Evolutionary conservation across 2,888 invertebrate species (phyloP), one percentile per base, ranked within the genome.

Genomic region (Idaea straminata): DNA sequence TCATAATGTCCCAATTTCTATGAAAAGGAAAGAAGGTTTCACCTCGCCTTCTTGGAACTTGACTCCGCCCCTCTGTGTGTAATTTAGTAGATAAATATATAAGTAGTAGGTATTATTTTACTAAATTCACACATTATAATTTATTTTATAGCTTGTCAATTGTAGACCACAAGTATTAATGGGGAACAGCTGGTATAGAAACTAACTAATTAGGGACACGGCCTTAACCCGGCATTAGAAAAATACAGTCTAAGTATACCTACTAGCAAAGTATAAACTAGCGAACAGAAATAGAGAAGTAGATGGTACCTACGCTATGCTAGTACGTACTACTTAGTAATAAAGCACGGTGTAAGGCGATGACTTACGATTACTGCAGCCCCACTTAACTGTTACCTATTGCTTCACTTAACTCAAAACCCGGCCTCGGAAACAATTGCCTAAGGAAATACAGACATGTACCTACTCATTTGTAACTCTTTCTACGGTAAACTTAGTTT

Each of bases 331-430:
- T 76, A 75, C 70, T 76, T 77, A 73, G 67, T 74, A 74, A 75
- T 77, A 47, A 47, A 47, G 47, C 13, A 47, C 47, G 47, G 78
- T 75, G 79, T 77, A 79, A 84, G 77, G 80, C 86, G 83, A 85
- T 87, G 87, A 86, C 85, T 87, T 86, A 88, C 83, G 82, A 78
- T 78, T 81, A 80, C 76, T 82, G 84, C 84, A 84, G 78, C 84
- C 82, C 83, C 85, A 87, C 86, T 88, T 87, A 86, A 84, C 82
- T 77, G 83, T 85, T 86, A 87, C 85, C 81, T 84, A 88, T 87
- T 83, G 85, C 86, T 82, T 83, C 82, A 84, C 86, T 86, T 87
- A 88, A 86, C 85, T 88, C 82, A 83, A 84, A 88, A 83, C 81
- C 78, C 78, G 78, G 81, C 77, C 76, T 74, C 70, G 74, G 77